Percentiles rank a stretch among this genome's conserved stretches.
Conservation (phyloP, 2,113 vertebrate species). For the Chaetodon auriga region DNA sequence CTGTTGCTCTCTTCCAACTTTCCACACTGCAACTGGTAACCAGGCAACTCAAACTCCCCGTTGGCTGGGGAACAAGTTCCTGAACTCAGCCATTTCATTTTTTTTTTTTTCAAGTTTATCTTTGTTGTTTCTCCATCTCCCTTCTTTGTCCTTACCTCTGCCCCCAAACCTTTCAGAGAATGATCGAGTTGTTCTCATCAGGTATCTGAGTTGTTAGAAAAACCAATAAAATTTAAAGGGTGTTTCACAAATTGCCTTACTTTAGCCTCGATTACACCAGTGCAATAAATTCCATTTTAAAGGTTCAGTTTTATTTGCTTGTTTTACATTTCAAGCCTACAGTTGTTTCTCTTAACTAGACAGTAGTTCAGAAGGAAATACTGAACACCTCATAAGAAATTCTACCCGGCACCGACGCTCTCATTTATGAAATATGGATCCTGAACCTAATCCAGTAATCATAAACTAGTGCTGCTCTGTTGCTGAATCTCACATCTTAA, state of each 20-base stretch:
- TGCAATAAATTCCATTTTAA: neutral
- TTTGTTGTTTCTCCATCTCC: neutral
- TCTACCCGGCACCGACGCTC: neutral
- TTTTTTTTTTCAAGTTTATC: slow-evolving; percentile 19
- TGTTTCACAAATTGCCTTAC: neutral
- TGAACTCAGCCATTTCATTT: slow-evolving; percentile 27
- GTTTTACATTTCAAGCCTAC: slow-evolving; percentile 30
- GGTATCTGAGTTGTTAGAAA: neutral
- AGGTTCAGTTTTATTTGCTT: slow-evolving; percentile 18
- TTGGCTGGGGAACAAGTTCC: slow-evolving; percentile 47
- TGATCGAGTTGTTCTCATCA: neutral
- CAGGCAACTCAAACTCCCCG: slow-evolving; percentile 37
- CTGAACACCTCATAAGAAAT: slow-evolving; percentile 41
- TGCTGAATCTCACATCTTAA: slow-evolving; percentile 60
- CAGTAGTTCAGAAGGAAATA: slow-evolving; percentile 26
- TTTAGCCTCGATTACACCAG: neutral
- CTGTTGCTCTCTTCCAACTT: slow-evolving; percentile 22
- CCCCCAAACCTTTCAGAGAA: neutral
- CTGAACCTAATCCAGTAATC: slow-evolving; percentile 49
- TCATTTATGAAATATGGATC: slow-evolving; percentile 52
- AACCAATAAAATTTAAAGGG: neutral
- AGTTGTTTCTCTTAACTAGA: slow-evolving; percentile 11
- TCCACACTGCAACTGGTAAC: slow-evolving; percentile 29
- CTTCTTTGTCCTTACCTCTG: neutral
- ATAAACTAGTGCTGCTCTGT: slow-evolving; percentile 39